Evolutionary conservation across 2,113 vertebrate species (phyloP), one percentile per base, ranked within the genome.

Genomic region (Rhynchopsitta pachyrhyncha): DNA sequence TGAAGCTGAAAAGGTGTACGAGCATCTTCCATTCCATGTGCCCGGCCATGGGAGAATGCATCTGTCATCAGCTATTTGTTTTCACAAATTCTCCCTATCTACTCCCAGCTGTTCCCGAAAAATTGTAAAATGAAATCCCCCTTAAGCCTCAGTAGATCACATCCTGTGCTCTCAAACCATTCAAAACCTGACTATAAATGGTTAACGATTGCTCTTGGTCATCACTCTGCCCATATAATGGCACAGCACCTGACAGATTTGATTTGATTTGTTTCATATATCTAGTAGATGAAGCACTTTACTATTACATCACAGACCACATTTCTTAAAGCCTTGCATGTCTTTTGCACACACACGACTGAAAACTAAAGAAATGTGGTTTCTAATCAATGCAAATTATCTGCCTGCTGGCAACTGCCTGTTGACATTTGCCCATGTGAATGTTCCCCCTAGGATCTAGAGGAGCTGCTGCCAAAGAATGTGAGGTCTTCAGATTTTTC

Each of bases 1-100:
- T n/a, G 44, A 57, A 62, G 25, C n/a, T 37, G 52, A 22, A 10
- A n/a, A 78, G 91, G 44, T 3, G 4, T 1, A 14, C 0, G 0
- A 63, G 31, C 31, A 53, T 4, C 46, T 20, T 17, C 41, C 14
- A 25, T 39, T 33, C 18, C n/a, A 13, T 44, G 7, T 1, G 33
- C 20, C n/a, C 0, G 1, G 9, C 3, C 20, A 9, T 4, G 1
- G 60, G 13, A 46, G 7, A 73, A 83, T 18, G 50, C 53, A 78
- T 62, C 23, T 4, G 2, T n/a, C 46, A 37, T 4, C 47, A 55
- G 47, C 10, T 1, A 35, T 5, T n/a, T 14, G 5, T 19, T n/a
- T 66, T 37, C 29, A 50, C 25, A 75, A 49, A 50, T 1, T 4
- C 0, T 57, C 35, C 44, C 60, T 3, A 9, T 1, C 41, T 62